phyloP scores from a whole-genome alignment of 2,797 vertebrate genomes.

The Dicrostonyx torquatus region DNA sequence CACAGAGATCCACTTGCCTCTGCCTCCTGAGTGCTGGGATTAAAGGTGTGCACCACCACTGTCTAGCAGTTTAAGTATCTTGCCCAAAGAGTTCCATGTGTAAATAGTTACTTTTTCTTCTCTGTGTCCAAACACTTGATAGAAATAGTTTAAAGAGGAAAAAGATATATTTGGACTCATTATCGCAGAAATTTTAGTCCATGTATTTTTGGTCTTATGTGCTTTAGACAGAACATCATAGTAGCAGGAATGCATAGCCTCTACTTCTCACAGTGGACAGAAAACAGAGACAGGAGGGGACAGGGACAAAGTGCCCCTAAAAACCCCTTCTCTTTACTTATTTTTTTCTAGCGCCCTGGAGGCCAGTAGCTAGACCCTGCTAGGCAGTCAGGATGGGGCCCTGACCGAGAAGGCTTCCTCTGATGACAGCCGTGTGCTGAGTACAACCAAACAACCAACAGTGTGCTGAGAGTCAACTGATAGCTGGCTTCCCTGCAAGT shows the following conservation, averaged over 20 bases:
- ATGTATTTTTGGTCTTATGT: background rate
- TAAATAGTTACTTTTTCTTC: background rate
- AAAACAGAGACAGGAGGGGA: background rate
- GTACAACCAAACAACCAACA: background rate
- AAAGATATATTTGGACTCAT: background rate
- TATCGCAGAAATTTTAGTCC: background rate
- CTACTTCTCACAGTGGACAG: background rate
- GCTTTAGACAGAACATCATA: background rate
- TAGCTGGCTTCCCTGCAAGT: background rate
- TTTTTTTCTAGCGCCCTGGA: background rate
- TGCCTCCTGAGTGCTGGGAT: too few species aligned
- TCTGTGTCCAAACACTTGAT: background rate
- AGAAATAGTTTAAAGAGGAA: background rate
- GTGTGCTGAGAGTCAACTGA: background rate
- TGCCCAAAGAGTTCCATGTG: background rate
- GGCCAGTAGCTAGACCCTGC: too few species aligned
- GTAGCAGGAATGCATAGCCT: background rate
- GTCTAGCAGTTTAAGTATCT: background rate
- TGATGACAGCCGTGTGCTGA: background rate
- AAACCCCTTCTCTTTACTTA: background rate
- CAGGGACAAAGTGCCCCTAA: background rate
- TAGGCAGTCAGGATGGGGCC: background rate
- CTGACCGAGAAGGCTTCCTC: background rate
- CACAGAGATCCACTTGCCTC: too few species aligned
- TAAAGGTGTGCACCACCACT: too few species aligned